Percentiles rank a stretch among this genome's conserved stretches.
These are phyloP conservation scores for Heliconius charithonia DNA, from an alignment of 2,888 invertebrate species.

Conservation along the genomic window DNA sequence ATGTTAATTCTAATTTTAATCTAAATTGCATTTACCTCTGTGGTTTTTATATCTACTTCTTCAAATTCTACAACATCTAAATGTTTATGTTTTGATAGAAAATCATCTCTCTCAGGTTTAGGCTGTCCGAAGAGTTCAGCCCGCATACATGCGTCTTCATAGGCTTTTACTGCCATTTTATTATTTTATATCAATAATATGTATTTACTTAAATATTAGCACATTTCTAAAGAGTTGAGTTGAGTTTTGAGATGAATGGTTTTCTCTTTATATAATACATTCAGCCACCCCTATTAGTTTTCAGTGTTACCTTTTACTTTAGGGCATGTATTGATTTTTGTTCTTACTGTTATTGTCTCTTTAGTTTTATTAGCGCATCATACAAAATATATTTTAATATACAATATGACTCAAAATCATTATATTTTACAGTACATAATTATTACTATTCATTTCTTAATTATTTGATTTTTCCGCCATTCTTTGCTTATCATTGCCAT, in stretches of 20 bases:
- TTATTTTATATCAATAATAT: conserved; percentile 33
- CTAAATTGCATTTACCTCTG: conserved; percentile 62
- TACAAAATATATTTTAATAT: neutral
- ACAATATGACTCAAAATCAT: too few relatives aligned
- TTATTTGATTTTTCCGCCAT: conserved; percentile 10
- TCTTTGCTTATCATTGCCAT: conserved; percentile 22
- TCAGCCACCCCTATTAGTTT: conserved; percentile 31
- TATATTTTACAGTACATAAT: neutral
- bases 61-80: conserved; percentile 80
- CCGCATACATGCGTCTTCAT: conserved; percentile 90
- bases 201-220: neutral
- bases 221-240: neutral
- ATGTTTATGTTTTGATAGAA: conserved; percentile 83
- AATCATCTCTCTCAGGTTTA: conserved; percentile 87
- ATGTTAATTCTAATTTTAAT: neutral
- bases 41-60: conserved; percentile 78
- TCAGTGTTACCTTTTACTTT: conserved; percentile 45
- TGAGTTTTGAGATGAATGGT: neutral
- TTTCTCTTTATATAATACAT: conserved; percentile 26
- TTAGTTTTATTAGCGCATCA: neutral
- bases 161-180: conserved; percentile 86
- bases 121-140: conserved; percentile 90
- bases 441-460: neutral
- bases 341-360: neutral
- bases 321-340: conserved; percentile 50